phyloP scores from a whole-genome alignment of 2,888 invertebrate genomes.

The Acrocera orbiculus region DNA sequence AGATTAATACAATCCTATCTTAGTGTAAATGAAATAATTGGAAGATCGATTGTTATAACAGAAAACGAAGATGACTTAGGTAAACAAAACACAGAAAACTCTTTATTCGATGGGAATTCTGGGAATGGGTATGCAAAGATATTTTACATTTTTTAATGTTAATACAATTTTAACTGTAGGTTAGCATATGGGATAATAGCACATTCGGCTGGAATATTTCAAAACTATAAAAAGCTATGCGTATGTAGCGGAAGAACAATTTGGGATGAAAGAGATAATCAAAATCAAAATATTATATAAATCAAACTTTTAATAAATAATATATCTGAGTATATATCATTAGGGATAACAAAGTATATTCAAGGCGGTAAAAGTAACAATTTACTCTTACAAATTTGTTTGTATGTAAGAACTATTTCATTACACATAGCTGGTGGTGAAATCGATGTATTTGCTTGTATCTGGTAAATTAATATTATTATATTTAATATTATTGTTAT shows the following conservation, averaged over 20 bases:
- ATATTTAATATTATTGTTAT: too few species aligned
- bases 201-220: constrained; percentile 67
- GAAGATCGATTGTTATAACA: constrained; percentile 59
- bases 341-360: background rate
- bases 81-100: constrained; percentile 32
- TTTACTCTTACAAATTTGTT: constrained; percentile 16
- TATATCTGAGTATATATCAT: background rate
- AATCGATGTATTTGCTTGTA: constrained; percentile 22
- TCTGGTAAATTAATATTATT: constrained; percentile 16
- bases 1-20: constrained; percentile 40
- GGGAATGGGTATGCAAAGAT: constrained; percentile 36
- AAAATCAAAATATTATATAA: too few species aligned
- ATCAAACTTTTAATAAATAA: background rate
- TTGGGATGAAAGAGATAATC: constrained; percentile 66
- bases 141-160: background rate
- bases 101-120: constrained; percentile 43
- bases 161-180: constrained; percentile 27
- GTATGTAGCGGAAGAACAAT: constrained; percentile 77
- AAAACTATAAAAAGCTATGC: constrained; percentile 75
- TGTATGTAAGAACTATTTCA: constrained; percentile 23
- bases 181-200: constrained; percentile 78
- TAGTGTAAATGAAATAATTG: constrained; percentile 56
- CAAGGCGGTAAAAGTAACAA: background rate
- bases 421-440: constrained; percentile 22
- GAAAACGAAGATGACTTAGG: constrained; percentile 44